Base-by-base conservation (phyloP, 2,797 vertebrate genomes). In the Acrocephalus scirpaceus region DNA sequence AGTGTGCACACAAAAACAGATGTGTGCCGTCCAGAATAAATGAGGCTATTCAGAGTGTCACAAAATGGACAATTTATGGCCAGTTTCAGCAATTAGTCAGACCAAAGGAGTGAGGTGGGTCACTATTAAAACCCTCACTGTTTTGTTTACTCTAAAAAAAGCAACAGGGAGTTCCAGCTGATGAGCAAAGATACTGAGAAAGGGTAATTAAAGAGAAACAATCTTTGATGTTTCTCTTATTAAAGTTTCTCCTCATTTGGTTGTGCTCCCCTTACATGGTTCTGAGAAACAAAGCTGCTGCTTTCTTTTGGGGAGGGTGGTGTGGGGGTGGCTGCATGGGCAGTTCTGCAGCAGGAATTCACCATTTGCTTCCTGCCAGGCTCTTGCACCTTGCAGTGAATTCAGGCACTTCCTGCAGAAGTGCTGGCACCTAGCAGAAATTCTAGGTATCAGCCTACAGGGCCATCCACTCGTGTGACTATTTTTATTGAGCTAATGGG, bases 171-270 rank as follows among this genome's bases (percentile, higher is more conserved):
- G 90, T 97, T 96, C 57, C 85, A 93, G 77, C 70, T 93, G 95
- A 97, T 95, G 91, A 91, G 73, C 45, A 82, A 82, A 91, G 95
- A 95, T 89, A 89, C 53, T 2, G 26, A 90, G 92, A 80, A 69
- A 86, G 77, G 60, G 83, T 96, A 97, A 97, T 97, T 95, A 96
- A 97, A 97, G 71, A 92, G 96, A 97, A 97, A 97, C 96, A 97
- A 75, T 92, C 74, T 96, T 88, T 89, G 83, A 77, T 95, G 90
- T 95, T 95, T 90, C 62, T 69, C 88, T 93, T 93, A 42, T 78
- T 95, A 64, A 29, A 83, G 70, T 88, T 93, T 92, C 65, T 89
- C 27, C 27, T 87, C 9, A 16, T 81, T 93, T 87, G 84, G 16
- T 86, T 91, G 72, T 75, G 51, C 21, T 91, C 58, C 61, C 65